Base-by-base conservation (phyloP, 2,888 invertebrate species). In the Polydrusus pterygomalis region DNA sequence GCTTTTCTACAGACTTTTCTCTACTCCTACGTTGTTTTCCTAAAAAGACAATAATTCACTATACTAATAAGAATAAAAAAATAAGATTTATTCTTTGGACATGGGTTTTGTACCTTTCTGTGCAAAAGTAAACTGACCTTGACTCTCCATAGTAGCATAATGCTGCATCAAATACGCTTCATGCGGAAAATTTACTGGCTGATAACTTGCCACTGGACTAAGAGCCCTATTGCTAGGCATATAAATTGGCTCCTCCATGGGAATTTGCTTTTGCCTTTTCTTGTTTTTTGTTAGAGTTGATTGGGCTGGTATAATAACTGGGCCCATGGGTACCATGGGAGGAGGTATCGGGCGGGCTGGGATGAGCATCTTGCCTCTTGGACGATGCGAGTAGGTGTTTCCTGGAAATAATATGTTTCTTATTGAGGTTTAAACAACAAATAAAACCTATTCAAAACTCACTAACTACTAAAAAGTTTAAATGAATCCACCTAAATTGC, bases 141-240 rank as follows among this genome's bases (percentile, higher is more conserved):
- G 84, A 15, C 83, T 83, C 49, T 90, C 90, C 82, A 90, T 89
- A 0, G 90, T 90, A 2, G 90, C 90, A 81, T 90, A 90, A 77
- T 89, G 89, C 80, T 90, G 90, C 89, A 90, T 89, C 78, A 90
- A 84, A 81, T 91, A 91, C 17, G 90, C 90, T 81, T 91, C 89
- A 85, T 91, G 87, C 49, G 91, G 90, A 81, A 90, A 90, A 82
- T 89, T 89, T 11, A 89, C 87, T 58, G 91, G 88, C 85, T 91
- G 88, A 86, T 91, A 88, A 81, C 91, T 87, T 77, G 91, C 87
- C 0, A 91, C 90, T 0, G 92, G 92, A 58, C 91, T 90, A 78
- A 91, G 81, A 0, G 90, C 89, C 65, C 90, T 82, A 69, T 88
- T 88, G 58, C 89, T 89, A 5, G 91, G 90, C 89, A 91, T 90